Conservation (phyloP, 2,888 invertebrate genomes). For the Sinohyriopsis cumingii region DNA sequence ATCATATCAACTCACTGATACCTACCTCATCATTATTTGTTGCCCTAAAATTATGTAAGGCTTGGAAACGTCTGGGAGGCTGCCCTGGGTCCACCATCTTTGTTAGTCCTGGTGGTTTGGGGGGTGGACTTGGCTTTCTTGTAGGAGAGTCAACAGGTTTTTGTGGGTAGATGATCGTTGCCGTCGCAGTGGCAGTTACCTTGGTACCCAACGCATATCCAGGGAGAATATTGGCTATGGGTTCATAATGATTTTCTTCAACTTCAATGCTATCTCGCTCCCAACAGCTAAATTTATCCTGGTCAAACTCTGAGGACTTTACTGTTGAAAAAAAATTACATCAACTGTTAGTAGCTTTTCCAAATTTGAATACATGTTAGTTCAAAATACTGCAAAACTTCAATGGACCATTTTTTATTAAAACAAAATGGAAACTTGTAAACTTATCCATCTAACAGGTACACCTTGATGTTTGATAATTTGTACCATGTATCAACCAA, state of each 20-base stretch:
- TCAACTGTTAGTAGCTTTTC: too few species aligned
- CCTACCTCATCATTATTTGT: constrained; percentile 96
- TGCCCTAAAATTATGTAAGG: constrained; percentile 94
- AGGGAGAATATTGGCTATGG: constrained; percentile 38
- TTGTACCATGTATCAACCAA: too few species aligned
- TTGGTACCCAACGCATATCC: constrained; percentile 17
- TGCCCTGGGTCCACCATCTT: constrained; percentile 54
- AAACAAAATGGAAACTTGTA: too few species aligned
- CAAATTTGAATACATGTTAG: too few species aligned
- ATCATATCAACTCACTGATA: constrained; percentile 6
- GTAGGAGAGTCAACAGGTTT: not conserved
- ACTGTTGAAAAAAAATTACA: too few species aligned
- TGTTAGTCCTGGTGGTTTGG: constrained; percentile 41
- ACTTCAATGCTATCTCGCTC: constrained; percentile 5
- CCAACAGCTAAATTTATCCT: too few species aligned
- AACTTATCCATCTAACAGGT: too few species aligned
- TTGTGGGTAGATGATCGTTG: constrained; percentile 18
- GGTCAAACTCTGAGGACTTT: too few species aligned
- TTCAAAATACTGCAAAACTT: too few species aligned
- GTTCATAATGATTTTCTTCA: constrained; percentile 50
- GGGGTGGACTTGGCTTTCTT: constrained; percentile 39
- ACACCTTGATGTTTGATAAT: too few species aligned
- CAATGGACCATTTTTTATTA: too few species aligned
- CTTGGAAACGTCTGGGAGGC: constrained; percentile 79
- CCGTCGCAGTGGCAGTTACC: constrained; percentile 43